phyloP scores from a whole-genome alignment of 2,113 vertebrate species.

The Climacteris rufus region DNA sequence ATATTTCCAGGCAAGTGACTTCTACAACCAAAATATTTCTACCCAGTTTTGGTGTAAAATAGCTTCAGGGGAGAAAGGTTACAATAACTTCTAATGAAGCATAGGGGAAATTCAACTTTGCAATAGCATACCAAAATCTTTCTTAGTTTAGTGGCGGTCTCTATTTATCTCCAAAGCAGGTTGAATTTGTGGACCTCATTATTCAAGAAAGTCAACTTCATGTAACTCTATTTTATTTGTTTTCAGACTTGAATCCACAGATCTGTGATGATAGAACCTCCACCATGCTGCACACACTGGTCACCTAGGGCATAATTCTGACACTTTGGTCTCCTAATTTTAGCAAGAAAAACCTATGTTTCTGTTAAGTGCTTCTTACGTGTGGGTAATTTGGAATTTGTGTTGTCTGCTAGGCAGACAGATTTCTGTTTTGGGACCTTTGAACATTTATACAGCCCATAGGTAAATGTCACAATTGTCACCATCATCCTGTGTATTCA shows the following conservation, averaged over 20 bases:
- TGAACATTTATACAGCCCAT: conserved; percentile 57
- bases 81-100: not conserved
- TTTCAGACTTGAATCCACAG: not conserved
- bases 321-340: not conserved
- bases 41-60: not conserved
- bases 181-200: not conserved
- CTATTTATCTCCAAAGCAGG: not conserved
- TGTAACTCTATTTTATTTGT: not conserved
- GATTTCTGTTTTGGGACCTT: conserved; percentile 1
- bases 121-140: not conserved
- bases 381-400: not conserved
- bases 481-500: conserved; percentile 15
- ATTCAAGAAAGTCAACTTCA: not conserved
- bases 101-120: not conserved
- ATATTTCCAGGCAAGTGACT: not conserved
- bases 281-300: rapidly evolving
- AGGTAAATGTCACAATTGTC: conserved; percentile 74
- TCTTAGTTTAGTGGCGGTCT: not conserved
- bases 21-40: not conserved
- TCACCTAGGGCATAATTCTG: not conserved
- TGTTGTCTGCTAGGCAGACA: not conserved
- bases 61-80: not conserved
- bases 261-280: rapidly evolving
- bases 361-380: not conserved
- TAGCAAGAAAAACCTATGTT: not conserved